These are phyloP conservation scores for Cistogaster globosa DNA, from an alignment of 2,888 invertebrate genomes.

Conservation along the genomic window DNA sequence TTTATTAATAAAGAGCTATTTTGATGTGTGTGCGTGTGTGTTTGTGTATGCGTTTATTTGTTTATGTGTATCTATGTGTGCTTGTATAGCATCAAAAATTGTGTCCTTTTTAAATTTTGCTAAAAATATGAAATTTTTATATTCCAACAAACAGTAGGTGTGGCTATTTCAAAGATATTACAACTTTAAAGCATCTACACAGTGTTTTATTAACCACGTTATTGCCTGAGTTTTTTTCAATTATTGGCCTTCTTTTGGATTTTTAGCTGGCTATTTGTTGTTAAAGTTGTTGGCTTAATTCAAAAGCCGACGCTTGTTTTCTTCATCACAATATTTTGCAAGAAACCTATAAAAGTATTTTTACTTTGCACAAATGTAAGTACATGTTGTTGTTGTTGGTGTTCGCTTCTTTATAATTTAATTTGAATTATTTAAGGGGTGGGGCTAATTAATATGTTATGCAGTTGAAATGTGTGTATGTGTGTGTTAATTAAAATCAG, in stretches of 20 bases:
- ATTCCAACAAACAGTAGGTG: constrained; percentile 67
- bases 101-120: constrained; percentile 67
- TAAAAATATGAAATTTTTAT: constrained; percentile 71
- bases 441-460: neutral
- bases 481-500: too few relatives aligned
- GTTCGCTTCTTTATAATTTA: neutral
- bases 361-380: constrained; percentile 31
- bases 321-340: neutral
- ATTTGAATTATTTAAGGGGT: neutral
- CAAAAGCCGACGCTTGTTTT: constrained; percentile 52
- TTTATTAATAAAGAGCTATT: constrained; percentile 38
- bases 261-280: constrained; percentile 29
- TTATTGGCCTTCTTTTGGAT: constrained; percentile 33
- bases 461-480: too few relatives aligned
- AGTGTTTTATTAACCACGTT: constrained; percentile 57
- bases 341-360: constrained; percentile 5
- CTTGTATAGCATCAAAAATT: constrained; percentile 54
- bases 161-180: constrained; percentile 70
- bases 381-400: neutral
- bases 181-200: constrained; percentile 47
- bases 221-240: constrained; percentile 13
- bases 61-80: neutral
- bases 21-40: constrained; percentile 10
- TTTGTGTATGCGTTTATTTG: neutral
- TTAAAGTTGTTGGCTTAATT: constrained; percentile 43